Base-by-base conservation (phyloP, 2,113 vertebrate genomes). In the Corythaeola cristata region DNA sequence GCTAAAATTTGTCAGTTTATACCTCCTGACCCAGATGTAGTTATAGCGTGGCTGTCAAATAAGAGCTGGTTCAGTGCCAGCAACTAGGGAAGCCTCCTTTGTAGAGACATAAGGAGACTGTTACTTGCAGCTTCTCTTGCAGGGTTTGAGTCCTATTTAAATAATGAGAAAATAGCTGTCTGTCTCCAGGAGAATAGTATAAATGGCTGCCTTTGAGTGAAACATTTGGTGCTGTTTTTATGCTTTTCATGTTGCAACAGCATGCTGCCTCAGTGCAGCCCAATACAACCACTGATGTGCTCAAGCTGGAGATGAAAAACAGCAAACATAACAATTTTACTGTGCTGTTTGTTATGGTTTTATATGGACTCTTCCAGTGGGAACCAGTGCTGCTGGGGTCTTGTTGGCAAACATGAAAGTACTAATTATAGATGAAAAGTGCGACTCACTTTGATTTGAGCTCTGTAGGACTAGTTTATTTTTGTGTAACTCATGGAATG, bases 161-260 rank as follows among this genome's bases (percentile, higher is more conserved):
- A 96, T 89, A 88, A 95, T 71, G 55, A 97, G 85, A 95, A 97
- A 93, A 96, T 90, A 69, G 80, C 53, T 83, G 49, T 68, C 33
- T 92, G 88, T 91, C 83, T 96, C 92, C 75, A 80, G 76, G 35
- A 96, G 73, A 93, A 26, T 10, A 53, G 49, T 59, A 35, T 92
- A 83, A 95, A 92, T 73, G 28, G 67, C 83, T 96, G 92, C 32
- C 88, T 83, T 56, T 96, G 87, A 93, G 53, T 64, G 22, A 47
- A 96, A 95, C n/a, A 89, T 92, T 95, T 90, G 80, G 69, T 69
- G 69, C 88, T 95, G 78, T 17, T 93, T 97, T 95, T 53, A 49
- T 71, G 85, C 35, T 92, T 83, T 82, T 83, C 52, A 72, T 73
- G 60, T 85, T 87, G 78, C 71, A 94, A 64, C 32, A 76, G 26